These are phyloP conservation scores for Xyliphius kryptos DNA, from an alignment of 2,113 vertebrate genomes.

Conservation along the genomic window DNA sequence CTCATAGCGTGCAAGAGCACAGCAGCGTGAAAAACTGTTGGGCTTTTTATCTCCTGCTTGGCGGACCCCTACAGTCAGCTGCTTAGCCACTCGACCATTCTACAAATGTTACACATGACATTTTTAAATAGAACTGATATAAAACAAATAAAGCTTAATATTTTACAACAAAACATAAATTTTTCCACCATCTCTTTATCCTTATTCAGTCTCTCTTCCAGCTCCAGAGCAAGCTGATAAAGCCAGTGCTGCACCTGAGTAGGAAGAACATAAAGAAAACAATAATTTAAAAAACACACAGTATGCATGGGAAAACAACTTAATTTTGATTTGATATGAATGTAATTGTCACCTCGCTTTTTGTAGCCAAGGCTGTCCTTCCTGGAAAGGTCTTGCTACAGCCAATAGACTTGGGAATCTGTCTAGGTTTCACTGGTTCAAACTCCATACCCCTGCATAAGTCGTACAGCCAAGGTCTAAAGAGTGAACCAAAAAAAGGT, in stretches of 20 bases:
- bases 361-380: slow-evolving; percentile 71
- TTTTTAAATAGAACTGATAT: neutral
- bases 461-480: slow-evolving; percentile 84
- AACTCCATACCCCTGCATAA: slow-evolving; percentile 91
- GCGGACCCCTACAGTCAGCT: slow-evolving; percentile 75
- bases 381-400: slow-evolving; percentile 94
- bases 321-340: too few species aligned
- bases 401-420: slow-evolving; percentile 86
- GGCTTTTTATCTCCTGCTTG: slow-evolving; percentile 68
- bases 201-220: slow-evolving; percentile 86
- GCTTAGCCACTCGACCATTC: slow-evolving; percentile 83
- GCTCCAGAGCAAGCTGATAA: slow-evolving; percentile 82
- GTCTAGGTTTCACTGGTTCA: slow-evolving; percentile 86
- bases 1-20: slow-evolving; percentile 77
- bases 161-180: too few species aligned
- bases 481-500: too few species aligned
- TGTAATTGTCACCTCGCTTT: too few species aligned
- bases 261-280: neutral
- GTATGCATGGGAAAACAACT: too few species aligned
- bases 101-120: slow-evolving; percentile 41
- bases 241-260: slow-evolving; percentile 89
- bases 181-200: slow-evolving; percentile 77
- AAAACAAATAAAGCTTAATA: neutral
- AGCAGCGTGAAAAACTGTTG: slow-evolving; percentile 77
- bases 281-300: neutral